Conservation (phyloP, 2,797 vertebrate species). For the Rhinoraja longicauda region DNA sequence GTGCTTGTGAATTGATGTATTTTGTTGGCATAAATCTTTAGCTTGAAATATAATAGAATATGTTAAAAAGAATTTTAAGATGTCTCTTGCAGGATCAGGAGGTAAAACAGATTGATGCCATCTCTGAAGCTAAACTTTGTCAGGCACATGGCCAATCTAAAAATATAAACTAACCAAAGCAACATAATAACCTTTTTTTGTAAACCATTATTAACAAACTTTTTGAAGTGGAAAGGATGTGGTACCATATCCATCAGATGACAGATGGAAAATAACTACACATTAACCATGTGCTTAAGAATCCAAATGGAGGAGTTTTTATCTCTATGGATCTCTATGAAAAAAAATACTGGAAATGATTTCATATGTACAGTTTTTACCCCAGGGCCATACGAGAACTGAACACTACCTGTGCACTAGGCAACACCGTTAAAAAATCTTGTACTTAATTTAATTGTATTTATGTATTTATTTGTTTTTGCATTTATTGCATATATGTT, state of each 20-base stretch:
- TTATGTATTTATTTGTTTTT: too few relatives aligned
- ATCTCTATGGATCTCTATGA: neutral
- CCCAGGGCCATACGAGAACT: too few relatives aligned
- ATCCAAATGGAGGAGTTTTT: neutral
- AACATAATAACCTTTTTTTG: neutral
- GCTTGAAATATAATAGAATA: neutral
- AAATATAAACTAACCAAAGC: neutral
- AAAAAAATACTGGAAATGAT: neutral
- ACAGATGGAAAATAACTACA: neutral
- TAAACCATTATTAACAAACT: neutral
- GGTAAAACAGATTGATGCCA: neutral
- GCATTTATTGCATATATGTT: too few relatives aligned
- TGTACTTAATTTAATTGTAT: too few relatives aligned
- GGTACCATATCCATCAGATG: neutral
- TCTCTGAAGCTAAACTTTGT: neutral
- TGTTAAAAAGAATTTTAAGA: neutral
- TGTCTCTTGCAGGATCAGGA: neutral
- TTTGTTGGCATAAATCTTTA: neutral
- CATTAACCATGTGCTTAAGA: too few relatives aligned
- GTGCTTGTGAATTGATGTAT: neutral
- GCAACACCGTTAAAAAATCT: too few relatives aligned
- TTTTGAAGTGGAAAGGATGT: neutral
- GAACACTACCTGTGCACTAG: too few relatives aligned
- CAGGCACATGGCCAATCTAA: neutral
- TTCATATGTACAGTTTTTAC: too few relatives aligned